phyloP scores from a whole-genome alignment of 2,888 invertebrate species.

The Neoascia interrupta region DNA sequence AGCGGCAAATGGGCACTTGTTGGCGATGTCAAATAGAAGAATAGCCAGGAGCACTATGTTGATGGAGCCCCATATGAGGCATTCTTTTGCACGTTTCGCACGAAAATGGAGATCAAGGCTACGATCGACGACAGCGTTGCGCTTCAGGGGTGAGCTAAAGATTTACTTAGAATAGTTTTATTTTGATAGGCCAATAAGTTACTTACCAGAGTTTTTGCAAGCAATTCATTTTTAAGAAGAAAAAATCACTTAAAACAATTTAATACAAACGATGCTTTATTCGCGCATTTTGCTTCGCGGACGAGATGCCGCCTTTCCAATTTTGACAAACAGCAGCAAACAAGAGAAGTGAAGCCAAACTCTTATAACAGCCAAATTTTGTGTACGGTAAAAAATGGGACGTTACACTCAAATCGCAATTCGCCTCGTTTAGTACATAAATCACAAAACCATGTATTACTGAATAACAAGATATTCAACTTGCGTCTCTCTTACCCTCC shows the following conservation, averaged over 20 bases:
- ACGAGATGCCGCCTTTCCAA: conserved; percentile 42
- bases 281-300: too few species aligned
- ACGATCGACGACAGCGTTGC: conserved; percentile 72
- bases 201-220: conserved; percentile 49
- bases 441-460: too few species aligned
- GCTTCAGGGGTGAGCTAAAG: conserved; percentile 73
- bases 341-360: conserved; percentile 8
- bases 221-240: conserved; percentile 45
- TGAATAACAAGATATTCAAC: too few species aligned
- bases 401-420: too few species aligned
- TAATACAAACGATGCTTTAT: too few species aligned
- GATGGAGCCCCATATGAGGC: conserved; percentile 77
- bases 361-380: neutral
- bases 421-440: too few species aligned
- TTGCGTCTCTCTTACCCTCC: too few species aligned
- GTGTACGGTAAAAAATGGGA: too few species aligned
- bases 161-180: neutral
- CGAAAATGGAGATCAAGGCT: conserved; percentile 74
- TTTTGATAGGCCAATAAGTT: neutral
- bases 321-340: neutral
- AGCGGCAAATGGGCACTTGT: conserved; percentile 73
- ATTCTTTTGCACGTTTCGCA: conserved; percentile 73
- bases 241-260: neutral
- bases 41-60: conserved; percentile 74
- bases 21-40: conserved; percentile 75